Conservation (phyloP, 2,797 vertebrate genomes). For the Babyrousa celebensis region DNA sequence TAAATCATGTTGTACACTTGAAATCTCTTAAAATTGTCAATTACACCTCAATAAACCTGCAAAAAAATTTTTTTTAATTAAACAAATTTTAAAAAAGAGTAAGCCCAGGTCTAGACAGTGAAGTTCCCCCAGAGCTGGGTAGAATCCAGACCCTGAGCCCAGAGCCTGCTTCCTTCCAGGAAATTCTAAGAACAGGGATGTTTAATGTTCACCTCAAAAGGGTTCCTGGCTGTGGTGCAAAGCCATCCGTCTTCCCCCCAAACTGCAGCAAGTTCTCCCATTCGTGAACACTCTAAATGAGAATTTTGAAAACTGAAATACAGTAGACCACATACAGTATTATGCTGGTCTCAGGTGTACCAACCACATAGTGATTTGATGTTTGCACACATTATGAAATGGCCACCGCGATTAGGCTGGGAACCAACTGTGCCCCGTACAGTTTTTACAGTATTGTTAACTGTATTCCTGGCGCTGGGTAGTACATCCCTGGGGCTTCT, state of each 20-base stretch:
- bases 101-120: neutral
- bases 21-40: neutral
- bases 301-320: neutral
- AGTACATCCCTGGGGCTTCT: neutral
- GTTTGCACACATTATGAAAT: neutral
- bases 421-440: neutral
- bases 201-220: neutral
- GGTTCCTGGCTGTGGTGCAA: neutral
- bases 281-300: neutral
- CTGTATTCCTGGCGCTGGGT: neutral
- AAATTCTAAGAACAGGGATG: neutral
- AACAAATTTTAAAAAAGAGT: neutral
- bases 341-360: neutral
- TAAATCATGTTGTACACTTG: neutral
- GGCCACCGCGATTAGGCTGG: neutral
- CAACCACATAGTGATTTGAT: neutral
- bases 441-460: neutral
- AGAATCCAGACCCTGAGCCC: neutral
- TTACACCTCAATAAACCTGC: neutral
- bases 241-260: accelerated
- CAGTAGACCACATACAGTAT: no score
- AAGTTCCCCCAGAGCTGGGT: neutral
- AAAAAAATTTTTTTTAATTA: neutral
- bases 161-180: neutral
- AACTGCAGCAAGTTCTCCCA: neutral